These are phyloP conservation scores for Chymomyza fuscimana DNA, from an alignment of 2,888 invertebrate genomes.

Conservation along the genomic window DNA sequence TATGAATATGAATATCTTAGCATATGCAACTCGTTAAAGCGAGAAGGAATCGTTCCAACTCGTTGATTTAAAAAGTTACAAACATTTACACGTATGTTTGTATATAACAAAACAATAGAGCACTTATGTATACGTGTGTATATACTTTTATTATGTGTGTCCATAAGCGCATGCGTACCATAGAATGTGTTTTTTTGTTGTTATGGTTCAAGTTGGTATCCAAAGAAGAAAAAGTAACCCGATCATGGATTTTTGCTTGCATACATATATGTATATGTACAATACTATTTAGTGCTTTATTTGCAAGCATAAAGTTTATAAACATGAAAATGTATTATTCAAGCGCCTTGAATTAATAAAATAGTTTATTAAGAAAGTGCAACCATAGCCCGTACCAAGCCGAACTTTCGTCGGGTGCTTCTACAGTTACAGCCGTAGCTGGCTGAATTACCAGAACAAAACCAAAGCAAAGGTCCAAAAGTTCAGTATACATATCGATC, in stretches of 20 bases:
- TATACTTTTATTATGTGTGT: neutral
- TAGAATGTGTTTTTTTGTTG: neutral
- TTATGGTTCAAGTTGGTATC: neutral
- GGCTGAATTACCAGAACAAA: too few relatives aligned
- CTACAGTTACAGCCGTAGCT: too few relatives aligned
- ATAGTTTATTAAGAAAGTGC: too few relatives aligned
- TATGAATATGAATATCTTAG: neutral
- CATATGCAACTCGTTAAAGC: constrained; percentile 1
- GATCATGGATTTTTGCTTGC: neutral
- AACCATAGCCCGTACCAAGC: too few relatives aligned
- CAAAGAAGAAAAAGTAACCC: neutral
- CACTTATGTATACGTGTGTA: neutral
- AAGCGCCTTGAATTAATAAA: too few relatives aligned
- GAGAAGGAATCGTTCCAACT: constrained; percentile 19
- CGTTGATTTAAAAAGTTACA: constrained; percentile 16
- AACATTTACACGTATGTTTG: neutral
- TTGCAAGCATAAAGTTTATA: too few relatives aligned
- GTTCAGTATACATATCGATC: too few relatives aligned
- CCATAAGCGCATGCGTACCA: neutral
- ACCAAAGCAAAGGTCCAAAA: too few relatives aligned
- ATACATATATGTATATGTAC: too few relatives aligned
- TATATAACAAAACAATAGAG: neutral
- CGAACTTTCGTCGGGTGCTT: neutral
- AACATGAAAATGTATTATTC: too few relatives aligned
- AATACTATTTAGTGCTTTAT: too few relatives aligned